Percentiles rank a stretch among this genome's conserved stretches.
Conservation (phyloP, 1,140 invertebrate genomes). For the Rhagoletis zephyria region DNA sequence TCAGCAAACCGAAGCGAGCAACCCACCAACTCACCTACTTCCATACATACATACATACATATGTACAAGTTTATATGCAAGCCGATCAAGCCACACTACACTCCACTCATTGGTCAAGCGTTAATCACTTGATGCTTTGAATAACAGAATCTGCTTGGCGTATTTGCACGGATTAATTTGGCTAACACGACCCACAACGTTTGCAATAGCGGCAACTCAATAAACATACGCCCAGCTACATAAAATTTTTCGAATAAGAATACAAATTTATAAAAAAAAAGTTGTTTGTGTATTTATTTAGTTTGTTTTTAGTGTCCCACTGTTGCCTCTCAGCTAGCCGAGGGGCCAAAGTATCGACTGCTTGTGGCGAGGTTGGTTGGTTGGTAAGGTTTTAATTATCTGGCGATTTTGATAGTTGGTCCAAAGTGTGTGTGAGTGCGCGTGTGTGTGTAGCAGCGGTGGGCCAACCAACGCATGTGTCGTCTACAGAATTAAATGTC, state of each 20-base stretch:
- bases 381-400: not conserved
- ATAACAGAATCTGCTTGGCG: not conserved
- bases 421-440: too few relatives aligned
- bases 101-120: not conserved
- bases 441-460: not conserved
- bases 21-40: constrained; percentile 14
- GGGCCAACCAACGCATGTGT: not conserved
- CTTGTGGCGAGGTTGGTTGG: not conserved
- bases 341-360: constrained; percentile 19
- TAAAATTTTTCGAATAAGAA: too few relatives aligned
- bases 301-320: not conserved
- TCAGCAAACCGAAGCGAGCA: not conserved
- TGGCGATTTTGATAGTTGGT: not conserved
- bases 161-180: constrained; percentile 52
- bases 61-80: not conserved
- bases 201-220: not conserved
- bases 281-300: not conserved
- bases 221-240: not conserved
- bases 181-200: constrained; percentile 35
- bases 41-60: not conserved
- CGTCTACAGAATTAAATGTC: constrained; percentile 53
- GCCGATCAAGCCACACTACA: constrained; percentile 7
- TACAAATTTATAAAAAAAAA: not conserved
- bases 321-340: not conserved
- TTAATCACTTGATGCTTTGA: constrained; percentile 36